Percentiles rank a stretch among this genome's conserved stretches.
phyloP scores from a whole-genome alignment of 2,797 vertebrate species.

The Artibeus lituratus region DNA sequence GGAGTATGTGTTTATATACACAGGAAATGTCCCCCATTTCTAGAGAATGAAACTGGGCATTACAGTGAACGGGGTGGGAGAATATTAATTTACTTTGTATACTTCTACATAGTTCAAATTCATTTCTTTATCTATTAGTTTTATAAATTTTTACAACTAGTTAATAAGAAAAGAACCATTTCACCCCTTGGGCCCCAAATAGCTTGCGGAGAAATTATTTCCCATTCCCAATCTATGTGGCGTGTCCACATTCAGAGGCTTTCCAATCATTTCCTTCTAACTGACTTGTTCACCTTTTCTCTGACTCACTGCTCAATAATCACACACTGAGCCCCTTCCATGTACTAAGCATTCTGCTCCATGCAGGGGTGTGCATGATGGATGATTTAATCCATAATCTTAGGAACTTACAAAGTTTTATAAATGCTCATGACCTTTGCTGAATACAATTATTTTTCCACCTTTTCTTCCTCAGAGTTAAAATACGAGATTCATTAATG shows the following conservation, averaged over 20 bases:
- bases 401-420: not conserved
- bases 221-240: not conserved
- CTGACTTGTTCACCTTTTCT: not conserved
- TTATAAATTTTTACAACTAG: not conserved
- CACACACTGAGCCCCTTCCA: not conserved
- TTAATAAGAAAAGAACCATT: not conserved
- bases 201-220: not conserved
- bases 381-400: not conserved
- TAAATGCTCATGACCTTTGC: not conserved
- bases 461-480: constrained; percentile 2
- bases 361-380: not conserved
- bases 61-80: not conserved
- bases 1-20: not conserved
- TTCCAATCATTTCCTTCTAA: not conserved
- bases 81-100: not conserved
- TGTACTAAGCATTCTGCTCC: not conserved
- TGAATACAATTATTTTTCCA: not conserved
- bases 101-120: not conserved
- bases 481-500: not conserved
- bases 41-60: not conserved
- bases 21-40: not conserved
- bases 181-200: not conserved
- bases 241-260: not conserved
- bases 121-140: not conserved
- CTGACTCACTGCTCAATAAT: not conserved